Evolutionary conservation across 2,797 vertebrate genomes (phyloP), one percentile per base, ranked within the genome.

Genomic region (Enteromius radiatus): DNA sequence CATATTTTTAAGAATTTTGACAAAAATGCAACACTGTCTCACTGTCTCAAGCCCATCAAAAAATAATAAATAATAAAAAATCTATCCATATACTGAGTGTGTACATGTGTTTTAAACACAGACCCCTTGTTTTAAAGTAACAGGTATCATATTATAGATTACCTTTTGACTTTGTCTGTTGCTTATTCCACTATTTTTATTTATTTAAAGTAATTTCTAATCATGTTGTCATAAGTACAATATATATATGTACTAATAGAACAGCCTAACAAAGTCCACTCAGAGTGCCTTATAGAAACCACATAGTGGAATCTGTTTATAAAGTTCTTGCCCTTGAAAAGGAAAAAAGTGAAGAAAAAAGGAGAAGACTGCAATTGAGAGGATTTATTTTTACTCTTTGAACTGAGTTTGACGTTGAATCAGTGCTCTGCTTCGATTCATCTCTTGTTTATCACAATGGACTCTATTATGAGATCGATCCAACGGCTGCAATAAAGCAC

Each of bases 391-490:
- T 31, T 19, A 23, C 41, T 59, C 28, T 41, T 45, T 78, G 67
- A 81, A 74, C 23, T 31, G 64, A 26, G 21, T 28, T 52, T 38
- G 71, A 33, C 77, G 79, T 75, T 74, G 82, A 78, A 74, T 54
- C 65, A 49, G 31, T 64, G 67, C 54, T 69, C 14, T n/a, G 28
- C 67, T 77, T 73, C 52, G 28, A 31, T 80, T 70, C 23, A 3
- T 61, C 36, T 31, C 9, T 23, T 81, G 79, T 73, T 81, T 23
- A 80, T 80, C 54, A 71, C 52, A 81, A 54, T 65, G 31, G 33
- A 65, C 49, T 78, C 54, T 28, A 70, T 47, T 74, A 73, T 52
- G 12, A 43, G 49, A 65, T 54, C 75, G 74, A 54, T 69, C 36
- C 61, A 26, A 14, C 4, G 9, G 10, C 54, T 26, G 21, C 56